Conservation (phyloP, 2,113 vertebrate genomes). For the Crypturellus undulatus region DNA sequence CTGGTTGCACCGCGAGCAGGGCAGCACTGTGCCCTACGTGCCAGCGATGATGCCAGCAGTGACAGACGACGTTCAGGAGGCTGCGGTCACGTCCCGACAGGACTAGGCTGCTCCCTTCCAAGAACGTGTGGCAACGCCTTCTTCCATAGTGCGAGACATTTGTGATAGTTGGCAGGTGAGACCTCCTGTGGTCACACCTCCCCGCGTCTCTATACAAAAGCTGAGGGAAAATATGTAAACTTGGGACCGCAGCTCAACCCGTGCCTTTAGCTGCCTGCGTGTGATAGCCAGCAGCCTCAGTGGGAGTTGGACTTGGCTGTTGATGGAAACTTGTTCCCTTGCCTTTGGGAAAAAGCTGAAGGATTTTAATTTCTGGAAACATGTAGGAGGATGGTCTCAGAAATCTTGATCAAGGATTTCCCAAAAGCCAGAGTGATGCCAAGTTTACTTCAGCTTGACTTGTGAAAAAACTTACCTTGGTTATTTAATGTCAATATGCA, state of each 20-base stretch:
- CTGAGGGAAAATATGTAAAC: background rate
- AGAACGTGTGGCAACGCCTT: background rate
- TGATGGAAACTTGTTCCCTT: background rate
- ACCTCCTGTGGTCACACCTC: background rate
- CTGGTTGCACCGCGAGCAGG: rapidly evolving
- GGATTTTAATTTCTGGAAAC: background rate
- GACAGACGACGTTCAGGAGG: background rate
- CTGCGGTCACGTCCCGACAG: background rate
- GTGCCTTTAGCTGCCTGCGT: background rate
- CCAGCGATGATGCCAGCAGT: background rate
- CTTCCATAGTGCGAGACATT: background rate
- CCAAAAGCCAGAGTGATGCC: background rate
- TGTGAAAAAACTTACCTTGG: background rate
- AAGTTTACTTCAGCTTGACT: background rate
- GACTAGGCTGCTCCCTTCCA: background rate
- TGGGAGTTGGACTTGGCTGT: background rate
- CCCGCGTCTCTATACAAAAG: rapidly evolving
- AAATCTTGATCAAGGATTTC: background rate
- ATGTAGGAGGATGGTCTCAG: background rate
- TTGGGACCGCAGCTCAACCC: background rate
- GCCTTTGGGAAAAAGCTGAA: background rate
- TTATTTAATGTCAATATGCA: background rate
- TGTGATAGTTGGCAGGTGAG: background rate
- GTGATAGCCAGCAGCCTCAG: rapidly evolving
- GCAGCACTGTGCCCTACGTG: background rate